Evolutionary conservation across 2,888 invertebrate species (phyloP), one percentile per base, ranked within the genome.

Genomic region (Rotaria macrura): DNA sequence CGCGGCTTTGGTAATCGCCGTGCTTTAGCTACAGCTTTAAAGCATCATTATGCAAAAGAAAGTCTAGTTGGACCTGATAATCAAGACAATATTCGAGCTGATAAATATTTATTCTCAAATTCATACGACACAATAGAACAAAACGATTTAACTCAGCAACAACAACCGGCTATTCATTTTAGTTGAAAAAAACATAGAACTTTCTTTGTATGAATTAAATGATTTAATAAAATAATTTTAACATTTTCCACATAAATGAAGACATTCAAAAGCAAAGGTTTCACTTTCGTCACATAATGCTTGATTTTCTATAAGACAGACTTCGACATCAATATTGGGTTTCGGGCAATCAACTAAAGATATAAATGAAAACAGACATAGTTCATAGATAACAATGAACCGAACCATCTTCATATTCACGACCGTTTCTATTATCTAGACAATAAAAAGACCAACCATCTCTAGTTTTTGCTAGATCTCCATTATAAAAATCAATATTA

Each of bases 1-100:
- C 79, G 79, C n/a, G 79, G 79, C 17, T 79, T 79, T 79, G 79
- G 79, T 79, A 79, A 79, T 43, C 43, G 79, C 25, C 79, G 79
- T 38, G 38, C 79, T 25, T 79, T 43, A 34, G 14, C 38, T 34
- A 65, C 14, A 34, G 12, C 14, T 7, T 9, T 25, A 25, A 29
- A 34, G 29, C 20, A 65, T 65, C 34, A 65, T 34, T 20, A 34
- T 65, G 20, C 65, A 12, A 65, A 65, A 65, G 7, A 34, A 17
- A 29, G 34, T 29, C 29, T 20, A 38, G 3, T 6, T 6, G 34
- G 34, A 34, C 38, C 38, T 1, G 7, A 65, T 34, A 6, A 65
- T 65, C 65, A 65, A 52, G 23, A 52, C 23, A 52, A 52, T 52
- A 1, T 23, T 52, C 52, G 23, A 65, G 17, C 34, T 29, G 20